Evolutionary conservation across 2,888 invertebrate genomes (phyloP).

Genomic region (Polymixis flavicincta): DNA sequence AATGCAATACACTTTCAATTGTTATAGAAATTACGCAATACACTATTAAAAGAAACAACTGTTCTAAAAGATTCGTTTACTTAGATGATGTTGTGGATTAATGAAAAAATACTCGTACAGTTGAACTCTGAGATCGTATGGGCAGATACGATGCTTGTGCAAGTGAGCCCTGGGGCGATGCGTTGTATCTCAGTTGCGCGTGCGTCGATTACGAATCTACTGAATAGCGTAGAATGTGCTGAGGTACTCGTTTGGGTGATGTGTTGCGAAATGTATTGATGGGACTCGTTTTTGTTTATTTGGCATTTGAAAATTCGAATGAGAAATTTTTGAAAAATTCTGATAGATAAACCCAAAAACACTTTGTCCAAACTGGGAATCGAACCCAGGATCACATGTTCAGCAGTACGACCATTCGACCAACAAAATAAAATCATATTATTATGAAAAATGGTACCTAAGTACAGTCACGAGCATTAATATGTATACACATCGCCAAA

Average conservation of each 20-base stretch:
- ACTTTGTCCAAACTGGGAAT: no score
- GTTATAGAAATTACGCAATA: constrained; percentile 79
- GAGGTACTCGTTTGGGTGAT: constrained; percentile 60
- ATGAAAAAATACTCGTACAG: constrained; percentile 72
- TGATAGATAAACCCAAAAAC: no score
- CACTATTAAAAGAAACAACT: constrained; percentile 82
- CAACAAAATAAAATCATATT: no score
- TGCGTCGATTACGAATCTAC: constrained; percentile 75
- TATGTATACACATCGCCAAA: no score
- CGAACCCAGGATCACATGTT: no score
- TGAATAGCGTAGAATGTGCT: constrained; percentile 67
- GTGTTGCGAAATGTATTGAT: constrained; percentile 68
- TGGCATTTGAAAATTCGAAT: constrained; percentile 2
- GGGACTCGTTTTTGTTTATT: constrained; percentile 55
- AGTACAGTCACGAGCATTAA: no score
- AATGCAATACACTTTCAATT: constrained; percentile 77
- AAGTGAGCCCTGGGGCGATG: constrained; percentile 78
- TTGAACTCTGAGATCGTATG: constrained; percentile 75
- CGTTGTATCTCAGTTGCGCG: constrained; percentile 73
- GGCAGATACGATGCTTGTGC: constrained; percentile 77
- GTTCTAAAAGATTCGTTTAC: constrained; percentile 80
- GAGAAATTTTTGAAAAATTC: no score
- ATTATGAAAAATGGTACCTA: not conserved
- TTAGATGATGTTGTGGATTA: constrained; percentile 78
- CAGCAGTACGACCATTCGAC: no score